Conservation (phyloP, 1,140 invertebrate genomes). For the Zaprionus ornatus region DNA sequence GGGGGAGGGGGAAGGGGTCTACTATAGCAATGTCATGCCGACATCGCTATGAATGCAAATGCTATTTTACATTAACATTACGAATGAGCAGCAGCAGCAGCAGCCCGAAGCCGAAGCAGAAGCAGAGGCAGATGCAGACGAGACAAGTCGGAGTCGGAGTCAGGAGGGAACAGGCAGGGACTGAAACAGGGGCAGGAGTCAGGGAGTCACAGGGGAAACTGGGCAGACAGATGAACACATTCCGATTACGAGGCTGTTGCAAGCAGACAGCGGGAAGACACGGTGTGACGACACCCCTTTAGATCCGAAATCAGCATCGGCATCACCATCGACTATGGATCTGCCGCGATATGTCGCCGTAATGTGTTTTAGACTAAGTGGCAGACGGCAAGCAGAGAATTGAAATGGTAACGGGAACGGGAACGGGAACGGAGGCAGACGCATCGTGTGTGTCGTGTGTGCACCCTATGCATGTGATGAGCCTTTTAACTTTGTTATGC, state of each 20-base stretch:
- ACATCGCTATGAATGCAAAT: conserved; percentile 60
- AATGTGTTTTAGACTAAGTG: conserved; percentile 64
- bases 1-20: background rate
- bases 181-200: background rate
- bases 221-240: conserved; percentile 4
- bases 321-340: conserved; percentile 25
- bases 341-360: conserved; percentile 22
- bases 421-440: conserved; percentile 3
- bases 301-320: conserved; percentile 2
- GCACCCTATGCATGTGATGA: too few species aligned
- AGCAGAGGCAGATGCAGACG: background rate
- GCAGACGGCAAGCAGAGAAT: conserved; percentile 33
- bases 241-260: background rate
- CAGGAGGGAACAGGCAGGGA: background rate
- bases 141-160: background rate
- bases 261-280: conserved; percentile 3
- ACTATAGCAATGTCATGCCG: conserved; percentile 12
- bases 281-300: conserved; percentile 2
- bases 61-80: conserved; percentile 70
- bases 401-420: too few species aligned
- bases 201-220: background rate
- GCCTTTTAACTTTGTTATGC: too few species aligned
- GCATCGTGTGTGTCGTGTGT: conserved; percentile 5
- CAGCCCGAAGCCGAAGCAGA: background rate
- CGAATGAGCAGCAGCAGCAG: conserved; percentile 30